phyloP scores from a whole-genome alignment of 2,113 vertebrate species.

The Tichodroma muraria region DNA sequence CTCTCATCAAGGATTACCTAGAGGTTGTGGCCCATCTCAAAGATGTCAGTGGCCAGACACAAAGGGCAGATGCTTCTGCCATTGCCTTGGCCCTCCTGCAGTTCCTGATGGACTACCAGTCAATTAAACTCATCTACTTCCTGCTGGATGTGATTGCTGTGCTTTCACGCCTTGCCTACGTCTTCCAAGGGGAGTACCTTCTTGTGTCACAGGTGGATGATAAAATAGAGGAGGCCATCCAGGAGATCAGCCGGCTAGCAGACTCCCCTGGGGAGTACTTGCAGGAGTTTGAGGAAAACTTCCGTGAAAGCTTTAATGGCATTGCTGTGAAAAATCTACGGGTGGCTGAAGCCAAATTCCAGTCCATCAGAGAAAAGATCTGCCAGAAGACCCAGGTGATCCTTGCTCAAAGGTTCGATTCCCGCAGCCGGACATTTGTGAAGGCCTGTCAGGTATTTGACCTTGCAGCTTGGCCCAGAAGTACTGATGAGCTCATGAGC shows the following conservation, averaged over 20 bases:
- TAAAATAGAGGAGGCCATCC: constrained; percentile 89
- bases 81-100: constrained; percentile 91
- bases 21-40: constrained; percentile 93
- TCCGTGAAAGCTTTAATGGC: constrained; percentile 93
- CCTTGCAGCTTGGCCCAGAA: constrained; percentile 84
- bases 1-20: constrained; percentile 94
- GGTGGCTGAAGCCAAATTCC: constrained; percentile 95
- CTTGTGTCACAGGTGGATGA: constrained; percentile 88
- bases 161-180: constrained; percentile 86
- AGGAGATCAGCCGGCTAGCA: constrained; percentile 87
- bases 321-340: constrained; percentile 90
- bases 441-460: constrained; percentile 92
- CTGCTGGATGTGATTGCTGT: constrained; percentile 90
- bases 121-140: constrained; percentile 94
- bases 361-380: constrained; percentile 95
- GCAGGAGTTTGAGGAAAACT: constrained; percentile 94
- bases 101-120: constrained; percentile 96
- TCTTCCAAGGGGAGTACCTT: constrained; percentile 90
- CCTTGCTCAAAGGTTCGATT: constrained; percentile 86
- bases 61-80: constrained; percentile 87
- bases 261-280: constrained; percentile 91
- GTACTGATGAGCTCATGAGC: constrained; percentile 81
- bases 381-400: constrained; percentile 90
- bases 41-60: constrained; percentile 89
- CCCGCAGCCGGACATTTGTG: constrained; percentile 82